Conservation (phyloP, 1,140 invertebrate genomes). For the Nixonia krombeini region DNA sequence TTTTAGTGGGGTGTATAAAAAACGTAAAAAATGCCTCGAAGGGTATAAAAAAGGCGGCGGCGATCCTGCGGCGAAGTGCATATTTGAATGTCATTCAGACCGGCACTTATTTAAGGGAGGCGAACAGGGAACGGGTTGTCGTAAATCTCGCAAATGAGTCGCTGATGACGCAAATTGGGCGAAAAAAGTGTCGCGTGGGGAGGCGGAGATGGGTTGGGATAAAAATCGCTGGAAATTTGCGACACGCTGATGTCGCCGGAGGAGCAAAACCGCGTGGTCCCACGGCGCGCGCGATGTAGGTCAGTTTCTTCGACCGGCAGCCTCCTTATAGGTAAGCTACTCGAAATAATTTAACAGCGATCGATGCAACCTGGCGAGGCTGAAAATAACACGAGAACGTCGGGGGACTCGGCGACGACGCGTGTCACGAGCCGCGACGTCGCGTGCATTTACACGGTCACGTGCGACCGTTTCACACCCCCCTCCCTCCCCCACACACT, state of each 20-base stretch:
- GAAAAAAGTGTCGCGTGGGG: neutral
- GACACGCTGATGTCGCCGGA: constrained; percentile 15
- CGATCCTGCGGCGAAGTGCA: too few relatives aligned
- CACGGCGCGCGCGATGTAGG: too few relatives aligned
- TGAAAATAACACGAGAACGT: constrained; percentile 57
- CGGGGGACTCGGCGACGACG: constrained; percentile 5
- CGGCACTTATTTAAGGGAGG: too few relatives aligned
- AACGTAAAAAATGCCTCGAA: too few relatives aligned
- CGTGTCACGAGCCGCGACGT: constrained; percentile 15
- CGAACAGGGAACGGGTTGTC: too few relatives aligned
- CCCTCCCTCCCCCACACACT: neutral
- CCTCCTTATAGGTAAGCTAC: constrained; percentile 59
- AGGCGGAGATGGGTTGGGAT: neutral
- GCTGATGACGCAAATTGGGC: too few relatives aligned
- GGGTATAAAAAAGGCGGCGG: too few relatives aligned
- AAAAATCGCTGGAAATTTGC: constrained; percentile 9
- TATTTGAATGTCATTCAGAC: too few relatives aligned
- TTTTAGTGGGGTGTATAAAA: too few relatives aligned
- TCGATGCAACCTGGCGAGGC: constrained; percentile 61
- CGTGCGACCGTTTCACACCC: constrained; percentile 1
- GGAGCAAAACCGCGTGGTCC: too few relatives aligned
- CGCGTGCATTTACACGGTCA: neutral
- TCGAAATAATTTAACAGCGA: constrained; percentile 70
- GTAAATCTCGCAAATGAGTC: too few relatives aligned
- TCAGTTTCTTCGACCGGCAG: constrained; percentile 62